Conservation (phyloP, 2,113 vertebrate species). For the Cyrtonyx montezumae region DNA sequence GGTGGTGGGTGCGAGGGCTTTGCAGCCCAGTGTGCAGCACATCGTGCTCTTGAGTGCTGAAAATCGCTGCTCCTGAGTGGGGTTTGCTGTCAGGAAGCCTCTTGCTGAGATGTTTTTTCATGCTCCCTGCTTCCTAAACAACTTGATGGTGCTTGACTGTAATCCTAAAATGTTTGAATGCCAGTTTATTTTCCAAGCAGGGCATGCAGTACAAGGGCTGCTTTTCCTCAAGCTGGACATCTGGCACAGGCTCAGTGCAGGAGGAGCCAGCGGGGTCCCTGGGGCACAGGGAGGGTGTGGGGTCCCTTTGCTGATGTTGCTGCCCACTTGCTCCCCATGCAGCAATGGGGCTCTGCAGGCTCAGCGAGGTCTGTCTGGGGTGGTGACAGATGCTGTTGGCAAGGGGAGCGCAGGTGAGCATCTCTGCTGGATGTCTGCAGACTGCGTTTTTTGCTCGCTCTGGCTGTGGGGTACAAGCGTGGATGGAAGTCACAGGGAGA, state of each 20-base stretch:
- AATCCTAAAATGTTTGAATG: neutral
- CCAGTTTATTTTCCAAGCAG: neutral
- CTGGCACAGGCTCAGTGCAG: accelerated
- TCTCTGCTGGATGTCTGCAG: accelerated
- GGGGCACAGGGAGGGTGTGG: accelerated
- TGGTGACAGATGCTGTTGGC: neutral
- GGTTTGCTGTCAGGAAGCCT: neutral
- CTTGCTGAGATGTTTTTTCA: constrained; percentile 22
- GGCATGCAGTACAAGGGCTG: accelerated
- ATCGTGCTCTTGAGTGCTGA: accelerated
- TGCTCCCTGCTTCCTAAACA: constrained; percentile 15
- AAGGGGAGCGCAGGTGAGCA: accelerated
- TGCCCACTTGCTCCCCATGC: neutral
- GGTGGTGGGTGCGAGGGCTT: neutral
- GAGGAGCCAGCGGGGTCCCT: neutral
- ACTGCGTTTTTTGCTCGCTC: neutral
- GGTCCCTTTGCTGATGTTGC: neutral
- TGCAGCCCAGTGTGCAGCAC: neutral
- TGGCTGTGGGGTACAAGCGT: neutral
- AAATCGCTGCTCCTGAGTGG: neutral
- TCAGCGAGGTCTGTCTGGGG: accelerated
- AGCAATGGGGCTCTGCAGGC: neutral
- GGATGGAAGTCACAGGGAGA: neutral
- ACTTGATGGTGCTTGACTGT: neutral
- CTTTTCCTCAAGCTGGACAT: accelerated